Base-by-base conservation (phyloP, 1,140 invertebrate species). In the Pseudomyrmex cubaensis region DNA sequence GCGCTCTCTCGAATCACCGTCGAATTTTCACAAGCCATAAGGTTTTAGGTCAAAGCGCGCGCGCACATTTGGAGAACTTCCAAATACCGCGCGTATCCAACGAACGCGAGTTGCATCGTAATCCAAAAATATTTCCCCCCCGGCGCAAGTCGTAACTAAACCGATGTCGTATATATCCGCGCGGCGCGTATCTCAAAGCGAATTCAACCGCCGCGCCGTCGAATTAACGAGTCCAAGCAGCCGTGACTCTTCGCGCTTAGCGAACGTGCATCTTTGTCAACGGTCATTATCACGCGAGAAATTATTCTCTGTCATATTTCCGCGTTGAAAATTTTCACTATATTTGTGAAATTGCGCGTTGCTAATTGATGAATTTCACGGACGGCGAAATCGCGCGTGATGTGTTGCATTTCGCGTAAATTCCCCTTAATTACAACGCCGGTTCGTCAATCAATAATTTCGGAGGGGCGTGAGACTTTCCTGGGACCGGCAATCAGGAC, bases 51-150 rank as follows among this genome's bases (percentile, higher is more conserved):
- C 86, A 35, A 78, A 59, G 50, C 64, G 35, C n/a, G n/a, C 52
- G 35, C 57, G 62, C 22, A 25, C 66, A 57, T 52, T 85, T 89
- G 87, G 87, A 89, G 12, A 46, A 50, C 15, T 20, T 89, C 87
- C 87, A 89, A 89, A 75, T 15, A 4, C 17, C 35, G 35, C 35
- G 5, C 35, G 35, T 50, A 62, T 25, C 70, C 57, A 52, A 62
- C 15, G 22, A 44, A n/a, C 35, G 74, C 82, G 52, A 12, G 25
- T 67, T 54, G 83, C 66, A 88, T 74, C 67, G 73, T 50, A 83
- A 75, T 88, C 86, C 78, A 75, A 88, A 85, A 83, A 88, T 85
- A 88, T 88, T 72, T 52, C 25, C 59, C 4, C 59, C 4, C 25
- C n/a, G 2, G 12, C 10, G 35, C 25, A 5, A 5, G 35, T 74